Evolutionary conservation across 2,797 vertebrate genomes (phyloP).

Genomic region (Limnodromus scolopaceus): DNA sequence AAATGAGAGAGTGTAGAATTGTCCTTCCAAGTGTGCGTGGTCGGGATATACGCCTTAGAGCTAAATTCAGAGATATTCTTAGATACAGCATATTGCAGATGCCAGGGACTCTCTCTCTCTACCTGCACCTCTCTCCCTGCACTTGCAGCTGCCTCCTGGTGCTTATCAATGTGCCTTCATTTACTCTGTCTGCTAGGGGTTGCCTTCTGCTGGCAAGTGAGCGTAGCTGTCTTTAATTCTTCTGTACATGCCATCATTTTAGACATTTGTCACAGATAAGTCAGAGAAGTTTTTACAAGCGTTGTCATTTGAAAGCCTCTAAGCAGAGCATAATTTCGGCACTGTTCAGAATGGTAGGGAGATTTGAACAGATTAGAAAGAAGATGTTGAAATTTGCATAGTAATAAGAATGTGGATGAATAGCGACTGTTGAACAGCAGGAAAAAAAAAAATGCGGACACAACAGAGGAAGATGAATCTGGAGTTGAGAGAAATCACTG

Average conservation of each 20-base stretch:
- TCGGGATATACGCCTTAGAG: not conserved
- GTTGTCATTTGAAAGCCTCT: slow-evolving; percentile 15
- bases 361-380: slow-evolving; percentile 63
- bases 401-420: slow-evolving; percentile 60
- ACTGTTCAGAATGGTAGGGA: slow-evolving; percentile 21
- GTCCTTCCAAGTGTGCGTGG: not conserved
- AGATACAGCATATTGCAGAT: not conserved
- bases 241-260: not conserved
- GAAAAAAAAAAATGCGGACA: not conserved
- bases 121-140: not conserved
- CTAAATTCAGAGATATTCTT: slow-evolving; percentile 10
- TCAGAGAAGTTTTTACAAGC: slow-evolving; percentile 3
- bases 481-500: slow-evolving; percentile 12
- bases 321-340: slow-evolving; percentile 44
- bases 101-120: not conserved
- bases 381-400: slow-evolving; percentile 70
- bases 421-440: not conserved
- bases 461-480: not conserved
- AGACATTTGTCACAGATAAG: slow-evolving; percentile 33
- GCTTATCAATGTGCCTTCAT: not conserved
- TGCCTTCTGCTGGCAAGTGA: not conserved
- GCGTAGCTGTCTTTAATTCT: not conserved
- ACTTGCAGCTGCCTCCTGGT: not conserved
- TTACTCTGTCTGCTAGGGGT: not conserved
- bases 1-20: not conserved